These are phyloP conservation scores for Reticulitermes speratus DNA, from an alignment of 1,140 invertebrate genomes.

Conservation along the genomic window DNA sequence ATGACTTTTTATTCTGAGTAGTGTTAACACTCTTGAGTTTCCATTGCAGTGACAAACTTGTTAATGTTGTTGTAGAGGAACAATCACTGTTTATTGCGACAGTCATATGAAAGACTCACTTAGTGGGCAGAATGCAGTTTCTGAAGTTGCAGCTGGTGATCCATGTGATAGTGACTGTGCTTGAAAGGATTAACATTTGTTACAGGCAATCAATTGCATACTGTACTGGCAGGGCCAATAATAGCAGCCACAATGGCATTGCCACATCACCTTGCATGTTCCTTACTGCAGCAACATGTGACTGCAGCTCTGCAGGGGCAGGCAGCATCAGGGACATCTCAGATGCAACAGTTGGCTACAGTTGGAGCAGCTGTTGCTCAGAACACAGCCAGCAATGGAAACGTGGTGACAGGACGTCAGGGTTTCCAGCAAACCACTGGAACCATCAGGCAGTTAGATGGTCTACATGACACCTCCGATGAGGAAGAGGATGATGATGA, in stretches of 20 bases:
- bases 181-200: conserved; percentile 35
- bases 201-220: conserved; percentile 54
- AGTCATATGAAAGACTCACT: too few species aligned
- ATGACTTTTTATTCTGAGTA: too few species aligned
- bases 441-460: conserved; percentile 60
- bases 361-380: neutral
- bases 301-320: conserved; percentile 68
- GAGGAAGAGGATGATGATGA: conserved; percentile 64
- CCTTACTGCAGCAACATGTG: conserved; percentile 81
- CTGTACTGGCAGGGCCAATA: conserved; percentile 75
- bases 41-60: too few species aligned
- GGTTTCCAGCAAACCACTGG: conserved; percentile 23
- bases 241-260: conserved; percentile 83
- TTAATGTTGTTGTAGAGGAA: too few species aligned
- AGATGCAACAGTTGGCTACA: neutral
- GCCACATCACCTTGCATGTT: conserved; percentile 72
- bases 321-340: conserved; percentile 4
- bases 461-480: conserved; percentile 71
- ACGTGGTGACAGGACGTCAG: neutral
- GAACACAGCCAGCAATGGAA: conserved; percentile 21
- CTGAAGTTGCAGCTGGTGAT: neutral
- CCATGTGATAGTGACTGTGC: neutral
- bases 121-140: too few species aligned
- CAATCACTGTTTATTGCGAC: too few species aligned
- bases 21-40: too few species aligned